These are phyloP conservation scores for Xiphophorus maculatus DNA, from an alignment of 2,113 vertebrate species.

Conservation along the genomic window DNA sequence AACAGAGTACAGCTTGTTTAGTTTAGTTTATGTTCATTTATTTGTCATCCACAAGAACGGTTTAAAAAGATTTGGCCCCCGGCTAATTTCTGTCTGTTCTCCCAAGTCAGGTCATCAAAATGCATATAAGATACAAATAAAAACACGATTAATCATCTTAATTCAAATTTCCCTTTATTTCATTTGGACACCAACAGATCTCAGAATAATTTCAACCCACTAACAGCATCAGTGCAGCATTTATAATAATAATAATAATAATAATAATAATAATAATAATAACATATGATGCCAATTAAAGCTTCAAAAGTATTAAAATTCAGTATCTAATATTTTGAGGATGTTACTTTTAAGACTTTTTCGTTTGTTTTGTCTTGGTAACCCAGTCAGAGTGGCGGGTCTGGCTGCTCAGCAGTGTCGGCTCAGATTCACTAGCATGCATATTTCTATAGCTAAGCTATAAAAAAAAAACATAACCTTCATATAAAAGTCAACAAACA, in stretches of 20 bases:
- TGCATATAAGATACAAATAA: neutral
- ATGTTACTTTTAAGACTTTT: neutral
- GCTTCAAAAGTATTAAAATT: neutral
- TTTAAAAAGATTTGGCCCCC: neutral
- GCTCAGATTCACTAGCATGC: too few relatives aligned
- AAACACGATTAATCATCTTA: neutral
- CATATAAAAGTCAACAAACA: neutral
- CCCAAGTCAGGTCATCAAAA: neutral
- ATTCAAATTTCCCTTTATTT: neutral
- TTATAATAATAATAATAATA: neutral
- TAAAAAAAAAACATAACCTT: neutral
- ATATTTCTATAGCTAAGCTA: neutral
- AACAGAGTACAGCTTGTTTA: slow-evolving; percentile 30
- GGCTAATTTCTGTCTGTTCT: neutral
- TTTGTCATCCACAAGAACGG: neutral
- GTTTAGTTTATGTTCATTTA: neutral
- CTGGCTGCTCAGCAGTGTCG: neutral
- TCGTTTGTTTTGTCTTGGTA: neutral
- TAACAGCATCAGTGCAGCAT: neutral
- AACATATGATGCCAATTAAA: neutral
- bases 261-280: neutral
- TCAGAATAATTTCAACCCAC: neutral
- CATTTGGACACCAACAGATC: neutral
- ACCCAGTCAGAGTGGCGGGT: neutral
- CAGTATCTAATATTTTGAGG: neutral